Percentiles rank a stretch among this genome's conserved stretches.
Evolutionary conservation across 2,888 invertebrate species (phyloP).

Genomic region (Holacanthella duospinosa): DNA sequence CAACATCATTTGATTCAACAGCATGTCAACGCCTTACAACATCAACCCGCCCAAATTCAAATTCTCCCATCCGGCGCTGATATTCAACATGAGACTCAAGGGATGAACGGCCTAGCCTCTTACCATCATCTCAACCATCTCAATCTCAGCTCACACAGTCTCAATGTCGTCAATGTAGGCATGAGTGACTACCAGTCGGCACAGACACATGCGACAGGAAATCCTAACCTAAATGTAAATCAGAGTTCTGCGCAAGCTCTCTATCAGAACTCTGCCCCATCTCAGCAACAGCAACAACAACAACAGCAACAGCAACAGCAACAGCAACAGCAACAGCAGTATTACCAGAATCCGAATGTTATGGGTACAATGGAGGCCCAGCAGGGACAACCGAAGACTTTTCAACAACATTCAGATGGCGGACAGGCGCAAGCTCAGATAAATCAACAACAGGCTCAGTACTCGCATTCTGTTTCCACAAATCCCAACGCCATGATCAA

Average conservation of each 20-base stretch:
- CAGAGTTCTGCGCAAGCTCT: background rate
- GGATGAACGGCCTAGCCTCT: background rate
- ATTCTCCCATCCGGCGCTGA: background rate
- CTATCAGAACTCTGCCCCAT: background rate
- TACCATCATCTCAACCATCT: background rate
- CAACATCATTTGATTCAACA: background rate
- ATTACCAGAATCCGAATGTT: slow-evolving; percentile 16
- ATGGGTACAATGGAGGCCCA: background rate
- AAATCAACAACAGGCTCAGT: slow-evolving; percentile 12
- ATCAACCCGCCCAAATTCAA: background rate
- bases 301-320: slow-evolving; percentile 30
- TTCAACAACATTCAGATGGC: background rate
- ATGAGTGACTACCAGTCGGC: background rate
- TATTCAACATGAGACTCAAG: background rate
- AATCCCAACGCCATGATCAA: slow-evolving; percentile 16
- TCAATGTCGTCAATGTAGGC: background rate
- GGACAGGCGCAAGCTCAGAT: background rate
- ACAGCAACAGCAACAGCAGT: slow-evolving; percentile 26
- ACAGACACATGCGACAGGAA: background rate
- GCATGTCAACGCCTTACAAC: background rate
- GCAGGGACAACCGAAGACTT: background rate
- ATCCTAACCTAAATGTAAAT: background rate
- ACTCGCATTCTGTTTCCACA: slow-evolving; percentile 17
- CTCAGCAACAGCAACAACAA: slow-evolving; percentile 11
- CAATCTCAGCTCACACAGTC: background rate